Conservation (phyloP, 2,888 invertebrate species). For the Epicampocera succincta region DNA sequence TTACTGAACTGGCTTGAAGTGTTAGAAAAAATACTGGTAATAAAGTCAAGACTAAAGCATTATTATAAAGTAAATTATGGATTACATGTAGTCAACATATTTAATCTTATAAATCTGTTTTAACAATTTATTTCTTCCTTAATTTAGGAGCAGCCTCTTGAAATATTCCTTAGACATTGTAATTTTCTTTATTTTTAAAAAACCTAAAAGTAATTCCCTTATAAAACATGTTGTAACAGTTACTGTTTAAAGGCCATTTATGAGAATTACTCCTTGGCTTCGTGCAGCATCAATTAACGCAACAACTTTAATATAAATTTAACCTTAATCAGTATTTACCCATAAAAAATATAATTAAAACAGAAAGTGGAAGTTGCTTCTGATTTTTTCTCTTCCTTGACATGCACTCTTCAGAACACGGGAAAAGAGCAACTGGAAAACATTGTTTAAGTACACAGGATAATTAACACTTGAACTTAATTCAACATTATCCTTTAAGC, state of each 20-base stretch:
- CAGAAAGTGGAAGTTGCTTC: neutral
- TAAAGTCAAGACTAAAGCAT: no score
- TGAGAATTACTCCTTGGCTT: neutral
- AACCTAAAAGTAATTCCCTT: no score
- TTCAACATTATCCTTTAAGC: neutral
- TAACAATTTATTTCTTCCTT: no score
- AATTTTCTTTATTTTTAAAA: no score
- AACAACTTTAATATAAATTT: conserved; percentile 23
- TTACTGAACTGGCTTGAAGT: no score
- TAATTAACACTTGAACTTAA: conserved; percentile 39
- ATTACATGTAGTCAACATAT: no score
- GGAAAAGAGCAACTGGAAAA: neutral
- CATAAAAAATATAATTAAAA: conserved; percentile 12
- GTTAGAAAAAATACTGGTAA: no score
- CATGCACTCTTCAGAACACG: neutral
- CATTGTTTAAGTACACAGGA: conserved; percentile 7
- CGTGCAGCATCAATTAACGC: neutral
- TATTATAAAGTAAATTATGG: no score
- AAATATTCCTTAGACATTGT: no score
- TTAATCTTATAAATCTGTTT: no score
- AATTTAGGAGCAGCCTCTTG: no score
- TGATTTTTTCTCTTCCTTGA: neutral
- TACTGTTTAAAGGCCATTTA: neutral
- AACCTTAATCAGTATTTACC: neutral
- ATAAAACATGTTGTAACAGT: neutral